Conservation (phyloP, 2,888 invertebrate species). For the Zelleria hepariella region DNA sequence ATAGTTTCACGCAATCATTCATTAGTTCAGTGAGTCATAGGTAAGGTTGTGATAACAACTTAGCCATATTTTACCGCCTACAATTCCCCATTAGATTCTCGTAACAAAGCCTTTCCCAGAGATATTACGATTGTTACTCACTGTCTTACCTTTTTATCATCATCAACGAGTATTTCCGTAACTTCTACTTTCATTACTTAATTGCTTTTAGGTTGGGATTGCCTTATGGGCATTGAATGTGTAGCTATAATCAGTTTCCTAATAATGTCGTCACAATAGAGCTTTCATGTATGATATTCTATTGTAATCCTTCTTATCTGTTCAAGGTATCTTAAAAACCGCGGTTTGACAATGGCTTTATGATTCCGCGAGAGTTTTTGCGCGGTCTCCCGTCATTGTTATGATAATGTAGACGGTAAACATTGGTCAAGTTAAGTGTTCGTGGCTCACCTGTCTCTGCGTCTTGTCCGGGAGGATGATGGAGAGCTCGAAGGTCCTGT, state of each 20-base stretch:
- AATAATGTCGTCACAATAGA: background rate
- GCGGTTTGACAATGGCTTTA: background rate
- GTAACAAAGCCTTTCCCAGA: constrained; percentile 9
- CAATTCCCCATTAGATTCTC: constrained; percentile 4
- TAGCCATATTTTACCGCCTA: background rate
- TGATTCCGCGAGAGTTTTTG: background rate
- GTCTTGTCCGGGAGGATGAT: constrained; percentile 77
- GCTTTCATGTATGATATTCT: constrained; percentile 1
- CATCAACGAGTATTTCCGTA: constrained; percentile 5
- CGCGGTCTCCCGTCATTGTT: background rate
- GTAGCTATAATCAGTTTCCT: background rate
- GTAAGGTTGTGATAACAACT: background rate
- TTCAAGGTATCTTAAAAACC: background rate
- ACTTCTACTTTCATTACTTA: constrained; percentile 7
- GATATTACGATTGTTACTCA: constrained; percentile 2
- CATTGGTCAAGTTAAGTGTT: background rate
- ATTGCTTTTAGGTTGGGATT: background rate
- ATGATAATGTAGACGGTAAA: background rate
- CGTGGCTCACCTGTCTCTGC: constrained; percentile 68
- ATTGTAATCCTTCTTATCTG: background rate
- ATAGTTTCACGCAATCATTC: background rate
- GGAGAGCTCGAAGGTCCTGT: constrained; percentile 72
- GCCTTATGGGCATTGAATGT: background rate
- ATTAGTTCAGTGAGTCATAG: background rate
- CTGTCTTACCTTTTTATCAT: constrained; percentile 3